phyloP scores from a whole-genome alignment of 2,797 vertebrate species.

The Scleropages formosus region DNA sequence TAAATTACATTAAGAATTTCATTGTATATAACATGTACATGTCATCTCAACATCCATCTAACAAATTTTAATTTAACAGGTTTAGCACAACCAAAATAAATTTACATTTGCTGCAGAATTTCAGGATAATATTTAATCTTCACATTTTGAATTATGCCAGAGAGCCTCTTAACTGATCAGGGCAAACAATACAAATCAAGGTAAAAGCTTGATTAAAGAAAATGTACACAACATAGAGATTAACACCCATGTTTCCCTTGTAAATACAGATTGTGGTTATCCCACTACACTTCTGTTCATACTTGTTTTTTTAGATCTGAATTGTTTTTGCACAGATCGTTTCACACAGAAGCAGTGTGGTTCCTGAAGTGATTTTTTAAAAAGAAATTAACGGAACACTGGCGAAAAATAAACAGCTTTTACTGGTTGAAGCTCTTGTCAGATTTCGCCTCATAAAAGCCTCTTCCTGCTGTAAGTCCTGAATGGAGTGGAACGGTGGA shows the following conservation, averaged over 20 bases:
- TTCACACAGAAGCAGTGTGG: neutral
- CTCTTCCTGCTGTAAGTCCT: conserved; percentile 83
- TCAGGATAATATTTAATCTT: too few species aligned
- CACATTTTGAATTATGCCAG: too few species aligned
- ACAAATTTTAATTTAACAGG: neutral
- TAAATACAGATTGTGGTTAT: too few species aligned
- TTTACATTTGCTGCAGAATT: too few species aligned
- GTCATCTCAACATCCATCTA: neutral
- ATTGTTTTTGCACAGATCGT: neutral
- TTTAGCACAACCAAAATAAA: too few species aligned
- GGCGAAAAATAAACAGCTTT: neutral
- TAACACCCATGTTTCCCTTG: neutral
- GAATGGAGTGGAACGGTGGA: conserved; percentile 54
- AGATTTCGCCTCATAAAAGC: conserved; percentile 46
- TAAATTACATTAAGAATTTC: neutral
- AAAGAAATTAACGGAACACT: neutral
- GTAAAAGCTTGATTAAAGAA: neutral
- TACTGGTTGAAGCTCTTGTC: neutral
- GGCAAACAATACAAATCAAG: neutral
- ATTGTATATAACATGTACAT: neutral
- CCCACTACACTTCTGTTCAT: too few species aligned
- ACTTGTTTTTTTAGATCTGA: neutral
- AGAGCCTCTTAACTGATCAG: too few species aligned
- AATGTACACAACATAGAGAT: neutral
- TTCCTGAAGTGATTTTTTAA: neutral